phyloP scores from a whole-genome alignment of 2,888 invertebrate species.

The Ophraella communa region DNA sequence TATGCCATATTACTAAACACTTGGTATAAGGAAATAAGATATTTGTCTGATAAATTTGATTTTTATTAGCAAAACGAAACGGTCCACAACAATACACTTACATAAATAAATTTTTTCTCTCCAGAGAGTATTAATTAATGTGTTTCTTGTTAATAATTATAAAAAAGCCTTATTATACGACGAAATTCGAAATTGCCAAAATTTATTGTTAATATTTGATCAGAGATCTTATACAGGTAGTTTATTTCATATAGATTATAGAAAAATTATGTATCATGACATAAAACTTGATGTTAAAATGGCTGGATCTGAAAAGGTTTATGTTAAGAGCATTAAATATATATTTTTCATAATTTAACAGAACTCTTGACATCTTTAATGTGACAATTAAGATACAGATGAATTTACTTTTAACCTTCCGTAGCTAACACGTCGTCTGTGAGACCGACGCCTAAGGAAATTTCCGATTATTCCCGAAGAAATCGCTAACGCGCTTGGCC shows the following conservation, averaged over 20 bases:
- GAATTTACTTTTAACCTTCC: no score
- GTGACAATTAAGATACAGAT: no score
- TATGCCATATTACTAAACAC: no score
- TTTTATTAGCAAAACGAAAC: conserved; percentile 2
- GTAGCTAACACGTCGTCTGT: no score
- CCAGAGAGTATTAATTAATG: not conserved
- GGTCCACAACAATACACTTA: conserved; percentile 6
- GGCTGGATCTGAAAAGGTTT: no score
- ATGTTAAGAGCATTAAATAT: no score
- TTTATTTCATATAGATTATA: not conserved
- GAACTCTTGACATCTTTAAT: no score
- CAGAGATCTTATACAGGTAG: not conserved
- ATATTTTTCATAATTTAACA: no score
- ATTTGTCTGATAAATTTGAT: not conserved
- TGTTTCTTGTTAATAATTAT: not conserved
- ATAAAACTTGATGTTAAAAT: no score
- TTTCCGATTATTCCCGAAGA: no score
- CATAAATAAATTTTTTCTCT: not conserved
- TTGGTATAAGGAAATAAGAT: not conserved
- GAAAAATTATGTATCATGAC: not conserved
- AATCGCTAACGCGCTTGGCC: no score
- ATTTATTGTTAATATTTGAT: not conserved
- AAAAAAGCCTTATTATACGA: not conserved
- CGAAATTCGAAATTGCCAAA: not conserved
- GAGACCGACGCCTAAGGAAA: no score